Percentiles rank a stretch among this genome's conserved stretches.
Conservation (phyloP, 2,113 vertebrate genomes). For the Austrofundulus limnaeus region DNA sequence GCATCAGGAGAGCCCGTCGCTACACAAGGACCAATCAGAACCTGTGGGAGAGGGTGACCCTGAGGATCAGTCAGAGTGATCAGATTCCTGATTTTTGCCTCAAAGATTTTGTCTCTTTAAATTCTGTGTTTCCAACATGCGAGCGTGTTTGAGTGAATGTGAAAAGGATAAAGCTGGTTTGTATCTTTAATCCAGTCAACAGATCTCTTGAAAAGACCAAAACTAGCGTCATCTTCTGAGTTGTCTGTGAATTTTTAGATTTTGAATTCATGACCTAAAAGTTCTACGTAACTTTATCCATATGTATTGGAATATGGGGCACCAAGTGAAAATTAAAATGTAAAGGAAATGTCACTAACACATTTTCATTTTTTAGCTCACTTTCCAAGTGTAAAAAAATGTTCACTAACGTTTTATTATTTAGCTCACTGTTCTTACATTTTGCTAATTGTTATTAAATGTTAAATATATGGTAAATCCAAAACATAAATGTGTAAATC, state of each 20-base stretch:
- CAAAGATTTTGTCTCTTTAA: constrained; percentile 57
- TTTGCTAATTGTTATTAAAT: too few relatives aligned
- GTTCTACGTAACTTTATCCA: neutral
- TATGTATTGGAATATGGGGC: too few relatives aligned
- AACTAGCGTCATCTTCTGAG: neutral
- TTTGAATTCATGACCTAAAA: too few relatives aligned
- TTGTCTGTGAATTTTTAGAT: neutral
- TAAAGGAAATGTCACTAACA: too few relatives aligned
- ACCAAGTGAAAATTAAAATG: too few relatives aligned
- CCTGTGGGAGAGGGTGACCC: constrained; percentile 40
- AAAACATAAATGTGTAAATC: too few relatives aligned
- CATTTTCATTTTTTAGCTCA: too few relatives aligned
- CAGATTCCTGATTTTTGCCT: constrained; percentile 29
- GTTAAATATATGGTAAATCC: too few relatives aligned
- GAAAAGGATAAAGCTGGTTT: constrained; percentile 24
- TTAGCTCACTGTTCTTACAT: too few relatives aligned
- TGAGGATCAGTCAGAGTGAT: constrained; percentile 58
- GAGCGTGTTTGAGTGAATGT: constrained; percentile 10
- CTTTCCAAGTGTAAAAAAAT: too few relatives aligned
- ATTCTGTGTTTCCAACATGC: constrained; percentile 47
- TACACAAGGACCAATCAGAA: constrained; percentile 57
- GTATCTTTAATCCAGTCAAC: constrained; percentile 20
- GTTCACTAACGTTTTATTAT: too few relatives aligned
- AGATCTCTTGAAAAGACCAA: constrained; percentile 30
- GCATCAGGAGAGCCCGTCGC: constrained; percentile 24